A percentile compares a stretch with the other conserved stretches of the same genome.
Evolutionary conservation across 1,140 invertebrate species (phyloP).

Genomic region (Dolichoris vasculosae): DNA sequence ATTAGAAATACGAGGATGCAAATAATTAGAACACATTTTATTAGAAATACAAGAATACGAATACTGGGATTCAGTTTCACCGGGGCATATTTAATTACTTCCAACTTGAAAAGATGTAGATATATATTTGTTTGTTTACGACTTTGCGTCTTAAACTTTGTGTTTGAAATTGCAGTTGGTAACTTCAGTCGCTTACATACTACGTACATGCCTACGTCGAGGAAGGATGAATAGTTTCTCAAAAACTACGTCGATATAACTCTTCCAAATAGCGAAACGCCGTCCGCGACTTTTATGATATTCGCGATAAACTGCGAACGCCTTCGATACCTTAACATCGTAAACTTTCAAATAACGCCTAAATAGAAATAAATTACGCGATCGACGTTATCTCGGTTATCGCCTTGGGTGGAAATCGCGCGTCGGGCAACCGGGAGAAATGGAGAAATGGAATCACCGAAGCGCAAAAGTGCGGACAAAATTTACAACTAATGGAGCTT

Average conservation of each 20-base stretch:
- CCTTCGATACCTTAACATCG: not conserved
- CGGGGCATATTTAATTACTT: not conserved
- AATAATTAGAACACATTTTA: not conserved
- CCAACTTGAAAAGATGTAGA: not conserved
- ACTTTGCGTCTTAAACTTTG: not conserved
- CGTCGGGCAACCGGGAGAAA: not conserved
- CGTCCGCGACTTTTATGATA: not conserved
- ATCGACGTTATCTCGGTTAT: not conserved
- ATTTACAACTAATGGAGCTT: not conserved
- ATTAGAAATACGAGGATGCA: not conserved
- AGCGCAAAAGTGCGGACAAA: not conserved
- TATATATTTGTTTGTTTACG: not conserved
- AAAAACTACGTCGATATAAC: not conserved
- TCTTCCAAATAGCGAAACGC: not conserved
- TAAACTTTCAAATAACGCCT: too few species aligned
- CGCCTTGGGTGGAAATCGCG: too few species aligned
- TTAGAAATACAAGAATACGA: not conserved
- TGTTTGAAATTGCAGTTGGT: not conserved
- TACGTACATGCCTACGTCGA: not conserved
- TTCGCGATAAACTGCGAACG: not conserved
- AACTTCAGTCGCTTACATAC: not conserved
- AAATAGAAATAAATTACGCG: too few species aligned
- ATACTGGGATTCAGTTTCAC: not conserved
- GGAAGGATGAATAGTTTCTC: not conserved
- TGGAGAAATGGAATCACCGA: not conserved